A percentile compares a stretch with the other conserved stretches of the same genome.
These are phyloP conservation scores for Rousettus madagascariensis DNA, from an alignment of 2,797 vertebrate species.

Conservation along the genomic window DNA sequence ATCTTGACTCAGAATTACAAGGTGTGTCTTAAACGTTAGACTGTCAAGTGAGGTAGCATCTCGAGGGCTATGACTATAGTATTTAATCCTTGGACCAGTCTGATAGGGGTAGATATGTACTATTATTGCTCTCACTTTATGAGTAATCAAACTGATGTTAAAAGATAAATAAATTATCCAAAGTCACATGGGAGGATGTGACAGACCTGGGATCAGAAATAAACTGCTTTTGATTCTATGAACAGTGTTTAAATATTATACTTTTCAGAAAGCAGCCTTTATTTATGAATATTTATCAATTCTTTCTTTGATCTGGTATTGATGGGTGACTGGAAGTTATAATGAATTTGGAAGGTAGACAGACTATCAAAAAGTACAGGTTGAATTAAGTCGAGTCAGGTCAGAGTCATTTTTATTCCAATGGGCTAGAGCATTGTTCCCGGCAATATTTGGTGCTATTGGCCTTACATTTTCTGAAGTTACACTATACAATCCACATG, in stretches of 20 bases:
- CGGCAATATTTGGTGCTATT: constrained; percentile 67
- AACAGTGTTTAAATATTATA: not conserved
- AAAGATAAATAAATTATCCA: not conserved
- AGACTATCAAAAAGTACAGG: not conserved
- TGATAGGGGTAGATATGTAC: too few species aligned
- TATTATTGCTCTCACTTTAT: not conserved
- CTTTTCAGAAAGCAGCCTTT: not conserved
- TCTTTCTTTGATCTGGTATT: not conserved
- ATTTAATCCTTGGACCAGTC: not conserved
- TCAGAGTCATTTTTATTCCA: constrained; percentile 40
- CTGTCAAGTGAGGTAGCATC: not conserved
- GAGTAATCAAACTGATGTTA: not conserved
- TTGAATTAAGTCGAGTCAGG: not conserved
- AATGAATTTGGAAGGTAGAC: constrained; percentile 6
- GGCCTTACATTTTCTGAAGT: constrained; percentile 73
- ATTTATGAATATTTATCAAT: not conserved
- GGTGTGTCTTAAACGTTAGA: not conserved
- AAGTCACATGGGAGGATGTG: not conserved
- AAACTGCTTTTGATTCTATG: not conserved
- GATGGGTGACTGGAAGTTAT: not conserved
- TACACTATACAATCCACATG: constrained; percentile 62
- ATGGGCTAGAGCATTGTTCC: constrained; percentile 50
- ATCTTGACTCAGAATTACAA: not conserved
- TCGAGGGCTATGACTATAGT: rapidly evolving
- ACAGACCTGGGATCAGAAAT: not conserved